These are phyloP conservation scores for Karalla daura DNA, from an alignment of 2,797 vertebrate species.

Conservation along the genomic window DNA sequence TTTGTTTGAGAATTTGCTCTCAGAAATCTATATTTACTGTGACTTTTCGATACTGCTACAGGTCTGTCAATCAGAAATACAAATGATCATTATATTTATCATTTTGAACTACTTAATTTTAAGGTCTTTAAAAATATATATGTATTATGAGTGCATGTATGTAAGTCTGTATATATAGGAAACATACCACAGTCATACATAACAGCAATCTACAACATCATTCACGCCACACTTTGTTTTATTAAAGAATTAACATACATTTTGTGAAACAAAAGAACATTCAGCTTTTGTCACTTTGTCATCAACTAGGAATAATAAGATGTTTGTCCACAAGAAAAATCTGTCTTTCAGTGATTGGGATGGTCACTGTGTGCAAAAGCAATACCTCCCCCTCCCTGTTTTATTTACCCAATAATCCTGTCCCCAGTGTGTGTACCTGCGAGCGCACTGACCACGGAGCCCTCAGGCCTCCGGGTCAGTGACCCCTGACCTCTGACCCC, in stretches of 20 bases:
- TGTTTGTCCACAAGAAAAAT: not conserved
- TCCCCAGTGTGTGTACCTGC: slow-evolving; percentile 58
- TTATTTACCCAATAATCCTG: slow-evolving; percentile 50
- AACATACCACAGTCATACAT: too few species aligned
- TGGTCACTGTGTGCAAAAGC: slow-evolving; percentile 20
- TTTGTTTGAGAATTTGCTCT: not conserved
- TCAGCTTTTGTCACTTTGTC: not conserved
- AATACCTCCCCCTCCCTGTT: slow-evolving; percentile 20
- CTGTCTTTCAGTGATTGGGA: not conserved
- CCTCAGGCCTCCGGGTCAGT: slow-evolving; percentile 52
- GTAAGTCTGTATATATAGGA: too few species aligned
- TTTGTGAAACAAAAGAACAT: not conserved
- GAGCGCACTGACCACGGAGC: slow-evolving; percentile 58
- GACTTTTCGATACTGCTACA: too few species aligned
- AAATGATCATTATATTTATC: too few species aligned
- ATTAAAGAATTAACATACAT: not conserved
- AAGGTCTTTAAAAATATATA: too few species aligned
- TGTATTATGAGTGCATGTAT: too few species aligned
- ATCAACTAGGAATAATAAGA: not conserved
- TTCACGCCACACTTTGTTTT: not conserved
- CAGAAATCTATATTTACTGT: too few species aligned
- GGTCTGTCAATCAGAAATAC: too few species aligned
- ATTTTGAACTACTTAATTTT: too few species aligned
- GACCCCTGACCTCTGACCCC: slow-evolving; percentile 75
- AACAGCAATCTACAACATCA: too few species aligned